Base-by-base conservation (phyloP, 2,113 vertebrate species). In the Cacatua alba region DNA sequence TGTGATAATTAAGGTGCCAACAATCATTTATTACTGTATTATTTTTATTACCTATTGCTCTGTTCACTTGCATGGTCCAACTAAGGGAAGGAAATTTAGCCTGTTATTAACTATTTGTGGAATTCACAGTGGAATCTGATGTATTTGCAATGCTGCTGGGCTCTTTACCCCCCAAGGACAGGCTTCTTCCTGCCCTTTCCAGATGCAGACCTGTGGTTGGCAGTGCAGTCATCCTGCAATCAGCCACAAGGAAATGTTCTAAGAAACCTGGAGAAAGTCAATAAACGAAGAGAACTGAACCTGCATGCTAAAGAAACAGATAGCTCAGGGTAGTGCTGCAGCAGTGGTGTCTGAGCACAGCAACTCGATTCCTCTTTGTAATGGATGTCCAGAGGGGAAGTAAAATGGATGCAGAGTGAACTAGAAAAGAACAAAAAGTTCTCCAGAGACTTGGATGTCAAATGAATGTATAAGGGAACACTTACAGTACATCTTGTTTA, bases 341-440 rank as follows among this genome's bases (percentile, higher is more conserved):
- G 51, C 76, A 90, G 17, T 21, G 35, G 48, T 74, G 46, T 83
- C 79, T 88, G 72, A 77, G n/a, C 51, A 21, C 2, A 5, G 68
- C 69, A 93, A 86, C 13, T 20, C 35, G 37, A 94, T 92, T 94
- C 64, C 20, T 96, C 85, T 81, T 85, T 44, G 35, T 65, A 86
- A 94, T 86, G 72, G 35, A 94, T 95, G 64, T 80, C 57, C 55
- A 71, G 76, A 86, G 49, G 77, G 69, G 49, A 96, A 90, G 17
- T 81, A 69, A 93, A 96, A 94, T 83, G 35, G 60, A 92, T 63
- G 26, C 65, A 79, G 76, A 89, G 18, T 37, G 53, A 92, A 86
- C 76, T 19, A 82, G 52, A 88, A 81, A 84, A 88, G 65, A 88
- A 55, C 44, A 95, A 76, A 90, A 95, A 88, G 52, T 94, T 86